These are phyloP conservation scores for Tigriopus californicus DNA, from an alignment of 2,888 invertebrate genomes.

Conservation along the genomic window DNA sequence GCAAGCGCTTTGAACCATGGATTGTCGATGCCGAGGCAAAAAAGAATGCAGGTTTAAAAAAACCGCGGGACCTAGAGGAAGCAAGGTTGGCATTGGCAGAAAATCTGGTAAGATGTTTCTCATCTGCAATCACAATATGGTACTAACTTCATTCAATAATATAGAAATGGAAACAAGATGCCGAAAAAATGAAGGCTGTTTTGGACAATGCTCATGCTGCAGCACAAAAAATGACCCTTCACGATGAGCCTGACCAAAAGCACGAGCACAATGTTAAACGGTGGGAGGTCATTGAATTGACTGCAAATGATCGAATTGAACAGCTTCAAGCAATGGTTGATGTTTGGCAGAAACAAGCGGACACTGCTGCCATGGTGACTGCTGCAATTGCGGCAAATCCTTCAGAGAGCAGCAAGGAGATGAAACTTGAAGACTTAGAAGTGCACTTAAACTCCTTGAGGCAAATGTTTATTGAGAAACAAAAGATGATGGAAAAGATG, in stretches of 20 bases:
- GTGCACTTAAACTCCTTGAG: conserved; percentile 6
- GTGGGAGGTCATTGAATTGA: background rate
- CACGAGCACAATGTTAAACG: background rate
- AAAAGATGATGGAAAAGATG: conserved; percentile 15
- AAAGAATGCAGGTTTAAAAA: background rate
- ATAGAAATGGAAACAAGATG: conserved; percentile 1
- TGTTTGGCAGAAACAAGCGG: conserved; percentile 14
- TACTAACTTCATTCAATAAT: too few species aligned
- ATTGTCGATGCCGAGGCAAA: conserved; percentile 10
- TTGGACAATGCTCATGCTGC: background rate
- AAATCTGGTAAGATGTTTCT: too few species aligned
- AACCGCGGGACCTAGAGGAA: conserved; percentile 6
- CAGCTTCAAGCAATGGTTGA: conserved; percentile 4
- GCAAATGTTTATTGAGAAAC: conserved; percentile 15
- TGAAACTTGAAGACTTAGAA: conserved; percentile 15
- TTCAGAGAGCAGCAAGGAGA: background rate
- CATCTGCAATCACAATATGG: too few species aligned
- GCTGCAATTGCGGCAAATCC: conserved; percentile 8
- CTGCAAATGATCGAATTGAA: conserved; percentile 5
- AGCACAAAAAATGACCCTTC: conserved; percentile 12
- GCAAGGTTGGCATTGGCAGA: background rate
- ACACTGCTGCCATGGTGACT: conserved; percentile 11
- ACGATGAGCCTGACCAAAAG: conserved; percentile 5
- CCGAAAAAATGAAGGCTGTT: background rate
- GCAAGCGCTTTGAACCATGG: conserved; percentile 14